Evolutionary conservation across 2,113 vertebrate genomes (phyloP).

Genomic region (Menura novaehollandiae): DNA sequence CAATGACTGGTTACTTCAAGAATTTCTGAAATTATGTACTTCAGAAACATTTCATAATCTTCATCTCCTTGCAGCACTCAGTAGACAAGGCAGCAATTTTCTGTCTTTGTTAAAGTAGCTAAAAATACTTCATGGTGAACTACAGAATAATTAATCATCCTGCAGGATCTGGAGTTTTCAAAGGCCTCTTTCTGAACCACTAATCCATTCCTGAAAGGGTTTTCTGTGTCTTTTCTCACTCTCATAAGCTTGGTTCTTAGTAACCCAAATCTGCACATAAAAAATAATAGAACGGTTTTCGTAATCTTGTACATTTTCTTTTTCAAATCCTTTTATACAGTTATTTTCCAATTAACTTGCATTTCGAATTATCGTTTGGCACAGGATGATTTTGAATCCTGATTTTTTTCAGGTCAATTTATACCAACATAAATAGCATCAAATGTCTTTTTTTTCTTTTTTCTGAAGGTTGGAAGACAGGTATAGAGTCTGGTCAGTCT

Average conservation of each 20-base stretch:
- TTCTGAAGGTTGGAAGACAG: background rate
- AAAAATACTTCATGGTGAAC: background rate
- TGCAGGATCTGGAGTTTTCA: background rate
- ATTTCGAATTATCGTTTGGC: background rate
- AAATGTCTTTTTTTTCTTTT: background rate
- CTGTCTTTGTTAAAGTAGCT: background rate
- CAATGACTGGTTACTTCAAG: background rate
- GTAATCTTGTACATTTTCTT: background rate
- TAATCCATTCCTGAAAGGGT: background rate
- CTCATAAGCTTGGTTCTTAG: background rate
- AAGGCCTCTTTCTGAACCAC: background rate
- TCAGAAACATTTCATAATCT: background rate
- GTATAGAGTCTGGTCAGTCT: background rate
- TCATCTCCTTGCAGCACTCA: background rate
- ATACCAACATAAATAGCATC: background rate
- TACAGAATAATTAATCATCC: background rate
- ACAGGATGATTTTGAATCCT: background rate
- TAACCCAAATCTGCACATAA: background rate
- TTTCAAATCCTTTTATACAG: background rate
- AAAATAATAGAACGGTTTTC: accelerated
- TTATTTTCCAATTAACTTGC: background rate
- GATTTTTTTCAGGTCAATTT: background rate
- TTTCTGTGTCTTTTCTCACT: background rate
- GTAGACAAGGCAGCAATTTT: background rate
- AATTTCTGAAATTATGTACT: background rate